Evolutionary conservation across 1,140 invertebrate genomes (phyloP).

Genomic region (Babylonia areolata): DNA sequence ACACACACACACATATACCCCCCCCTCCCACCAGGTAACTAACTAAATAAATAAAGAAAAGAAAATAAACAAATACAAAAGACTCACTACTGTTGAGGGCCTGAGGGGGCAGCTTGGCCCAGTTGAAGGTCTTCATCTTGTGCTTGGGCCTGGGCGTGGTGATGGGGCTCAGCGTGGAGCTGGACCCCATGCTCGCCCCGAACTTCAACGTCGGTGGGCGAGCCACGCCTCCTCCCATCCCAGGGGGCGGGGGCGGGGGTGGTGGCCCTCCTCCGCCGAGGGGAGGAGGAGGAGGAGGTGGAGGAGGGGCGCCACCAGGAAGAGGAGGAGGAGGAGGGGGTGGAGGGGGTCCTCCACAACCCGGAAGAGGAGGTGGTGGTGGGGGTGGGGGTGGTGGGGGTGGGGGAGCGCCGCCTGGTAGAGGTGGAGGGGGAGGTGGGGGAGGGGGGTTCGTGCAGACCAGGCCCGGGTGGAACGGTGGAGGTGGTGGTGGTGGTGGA

Average conservation of each 20-base stretch:
- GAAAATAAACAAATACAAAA: neutral
- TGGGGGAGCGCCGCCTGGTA: constrained; percentile 13
- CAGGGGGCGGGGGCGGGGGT: constrained; percentile 61
- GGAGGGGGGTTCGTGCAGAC: neutral
- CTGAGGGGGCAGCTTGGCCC: constrained; percentile 70
- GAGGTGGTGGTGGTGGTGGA: constrained; percentile 21
- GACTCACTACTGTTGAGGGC: constrained; percentile 65
- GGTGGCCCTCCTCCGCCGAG: constrained; percentile 32
- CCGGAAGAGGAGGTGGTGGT: constrained; percentile 54
- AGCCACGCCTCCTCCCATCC: constrained; percentile 41
- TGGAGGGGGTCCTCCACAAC: neutral
- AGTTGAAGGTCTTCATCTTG: constrained; percentile 74
- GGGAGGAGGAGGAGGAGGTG: constrained; percentile 53
- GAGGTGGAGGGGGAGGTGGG: constrained; percentile 47
- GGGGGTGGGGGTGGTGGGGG: constrained; percentile 41
- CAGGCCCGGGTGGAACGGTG: neutral
- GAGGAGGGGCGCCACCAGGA: constrained; percentile 45
- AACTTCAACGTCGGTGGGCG: constrained; percentile 47
- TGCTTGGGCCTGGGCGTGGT: constrained; percentile 66
- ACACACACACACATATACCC: neutral
- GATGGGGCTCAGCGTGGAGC: constrained; percentile 42
- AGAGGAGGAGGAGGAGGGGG: constrained; percentile 52
- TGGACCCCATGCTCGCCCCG: neutral
- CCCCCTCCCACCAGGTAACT: no score
- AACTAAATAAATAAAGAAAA: neutral